Evolutionary conservation across 2,888 invertebrate genomes (phyloP).

Genomic region (Cryptosula pallasiana): DNA sequence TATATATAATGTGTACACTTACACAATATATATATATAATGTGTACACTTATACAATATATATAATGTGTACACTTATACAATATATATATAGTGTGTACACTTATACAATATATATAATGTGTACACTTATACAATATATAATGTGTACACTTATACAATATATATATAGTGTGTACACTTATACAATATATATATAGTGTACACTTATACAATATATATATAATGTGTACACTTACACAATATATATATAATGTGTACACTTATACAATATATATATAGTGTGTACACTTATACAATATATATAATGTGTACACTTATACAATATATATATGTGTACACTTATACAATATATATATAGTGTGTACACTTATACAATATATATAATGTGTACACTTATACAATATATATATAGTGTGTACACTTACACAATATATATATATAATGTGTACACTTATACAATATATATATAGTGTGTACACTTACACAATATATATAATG

Average conservation of each 20-base stretch:
- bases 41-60: not conserved
- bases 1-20: not conserved
- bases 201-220: no score
- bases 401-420: not conserved
- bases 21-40: not conserved
- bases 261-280: not conserved
- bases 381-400: not conserved
- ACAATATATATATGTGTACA: not conserved
- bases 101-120: not conserved
- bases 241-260: not conserved
- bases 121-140: not conserved
- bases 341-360: not conserved
- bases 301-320: not conserved
- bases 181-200: not conserved
- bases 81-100: not conserved
- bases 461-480: not conserved
- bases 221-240: not conserved
- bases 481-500: not conserved
- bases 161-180: not conserved
- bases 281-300: not conserved
- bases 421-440: not conserved
- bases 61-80: not conserved
- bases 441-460: not conserved
- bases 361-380: not conserved
- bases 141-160: not conserved